phyloP scores from a whole-genome alignment of 2,888 invertebrate genomes.

The Stenoptilia bipunctidactyla region DNA sequence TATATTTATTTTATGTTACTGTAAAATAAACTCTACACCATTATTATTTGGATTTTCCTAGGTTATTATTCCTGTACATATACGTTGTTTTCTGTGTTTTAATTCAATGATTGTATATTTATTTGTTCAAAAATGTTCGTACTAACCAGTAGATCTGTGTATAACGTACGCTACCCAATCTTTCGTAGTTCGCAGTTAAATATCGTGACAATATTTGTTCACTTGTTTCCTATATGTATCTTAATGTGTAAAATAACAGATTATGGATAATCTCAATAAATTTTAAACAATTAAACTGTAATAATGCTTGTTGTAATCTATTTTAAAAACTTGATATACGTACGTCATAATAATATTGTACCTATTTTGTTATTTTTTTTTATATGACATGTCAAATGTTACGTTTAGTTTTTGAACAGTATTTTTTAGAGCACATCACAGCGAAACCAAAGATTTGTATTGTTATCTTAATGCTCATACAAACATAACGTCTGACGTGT shows the following conservation, averaged over 20 bases:
- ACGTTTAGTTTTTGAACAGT: background rate
- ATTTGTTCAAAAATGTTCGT: conserved; percentile 60
- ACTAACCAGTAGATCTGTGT: conserved; percentile 66
- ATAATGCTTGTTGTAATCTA: background rate
- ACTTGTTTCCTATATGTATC: background rate
- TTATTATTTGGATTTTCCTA: no score
- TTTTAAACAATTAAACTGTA: background rate
- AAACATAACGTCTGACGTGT: no score
- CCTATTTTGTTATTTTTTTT: conserved; percentile 1
- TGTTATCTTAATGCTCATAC: background rate
- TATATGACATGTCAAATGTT: conserved; percentile 8
- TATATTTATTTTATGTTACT: no score
- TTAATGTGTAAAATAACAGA: no score
- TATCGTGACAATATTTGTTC: conserved; percentile 9
- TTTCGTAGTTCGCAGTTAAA: conserved; percentile 43
- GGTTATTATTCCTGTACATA: no score
- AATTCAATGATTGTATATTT: conserved; percentile 42
- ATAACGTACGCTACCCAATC: conserved; percentile 34
- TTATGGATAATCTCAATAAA: background rate
- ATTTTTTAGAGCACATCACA: background rate
- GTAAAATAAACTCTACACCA: no score
- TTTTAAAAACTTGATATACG: conserved; percentile 20
- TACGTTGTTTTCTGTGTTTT: no score
- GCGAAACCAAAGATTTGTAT: background rate
- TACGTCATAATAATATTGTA: conserved; percentile 21